phyloP scores from a whole-genome alignment of 2,888 invertebrate genomes.

The Scaptomyza flava region DNA sequence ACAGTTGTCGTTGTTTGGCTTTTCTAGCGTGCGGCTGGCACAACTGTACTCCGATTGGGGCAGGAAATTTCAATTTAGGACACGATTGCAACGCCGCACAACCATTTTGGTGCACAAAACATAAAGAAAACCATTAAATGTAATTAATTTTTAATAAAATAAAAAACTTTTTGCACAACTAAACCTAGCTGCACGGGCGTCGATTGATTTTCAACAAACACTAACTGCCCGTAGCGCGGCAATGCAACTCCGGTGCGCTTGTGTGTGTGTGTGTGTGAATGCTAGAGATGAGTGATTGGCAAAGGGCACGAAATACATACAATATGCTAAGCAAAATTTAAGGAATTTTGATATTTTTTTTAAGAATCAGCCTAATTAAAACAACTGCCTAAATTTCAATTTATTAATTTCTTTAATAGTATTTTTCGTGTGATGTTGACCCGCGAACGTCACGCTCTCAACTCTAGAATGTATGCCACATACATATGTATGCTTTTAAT shows the following conservation, averaged over 20 bases:
- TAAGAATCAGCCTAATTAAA: not conserved
- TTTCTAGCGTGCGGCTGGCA: conserved; percentile 72
- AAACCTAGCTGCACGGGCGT: conserved; percentile 27
- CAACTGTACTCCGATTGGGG: conserved; percentile 70
- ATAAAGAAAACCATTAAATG: conserved; percentile 22
- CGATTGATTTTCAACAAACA: conserved; percentile 72
- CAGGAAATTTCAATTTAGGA: conserved; percentile 49
- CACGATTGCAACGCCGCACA: conserved; percentile 26
- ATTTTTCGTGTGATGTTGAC: conserved; percentile 4
- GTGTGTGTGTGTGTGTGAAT: conserved; percentile 23
- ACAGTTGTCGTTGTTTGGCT: conserved; percentile 54
- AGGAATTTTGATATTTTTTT: not conserved
- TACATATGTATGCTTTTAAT: conserved; percentile 29
- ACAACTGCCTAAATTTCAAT: not conserved
- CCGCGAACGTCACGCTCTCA: conserved; percentile 38
- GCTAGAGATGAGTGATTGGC: conserved; percentile 43
- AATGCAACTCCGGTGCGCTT: conserved; percentile 45
- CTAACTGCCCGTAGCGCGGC: conserved; percentile 61
- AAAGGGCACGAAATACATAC: not conserved
- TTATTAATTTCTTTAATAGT: not conserved
- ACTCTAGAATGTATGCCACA: conserved; percentile 48
- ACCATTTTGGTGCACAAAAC: conserved; percentile 27
- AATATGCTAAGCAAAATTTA: not conserved
- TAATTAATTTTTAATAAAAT: conserved; percentile 5
- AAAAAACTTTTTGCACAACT: conserved; percentile 16